phyloP scores from a whole-genome alignment of 2,113 vertebrate genomes.

The Strix uralensis region DNA sequence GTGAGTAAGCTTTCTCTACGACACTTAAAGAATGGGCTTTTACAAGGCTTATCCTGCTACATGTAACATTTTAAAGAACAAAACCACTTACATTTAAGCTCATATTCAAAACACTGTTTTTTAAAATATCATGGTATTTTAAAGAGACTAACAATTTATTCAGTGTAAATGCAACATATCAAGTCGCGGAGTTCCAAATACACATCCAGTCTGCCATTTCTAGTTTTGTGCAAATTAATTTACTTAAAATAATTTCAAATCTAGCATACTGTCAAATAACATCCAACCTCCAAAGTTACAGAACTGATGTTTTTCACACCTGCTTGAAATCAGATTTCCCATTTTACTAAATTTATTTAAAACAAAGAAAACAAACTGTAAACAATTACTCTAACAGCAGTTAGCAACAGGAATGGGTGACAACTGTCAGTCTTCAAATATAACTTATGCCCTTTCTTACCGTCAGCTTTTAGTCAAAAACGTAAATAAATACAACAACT shows the following conservation, averaged over 20 bases:
- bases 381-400: constrained; percentile 8
- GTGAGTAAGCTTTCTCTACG: background rate
- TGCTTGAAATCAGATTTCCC: background rate
- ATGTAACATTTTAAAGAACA: background rate
- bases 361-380: background rate
- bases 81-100: background rate
- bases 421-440: constrained; percentile 19
- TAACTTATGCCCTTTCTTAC: background rate
- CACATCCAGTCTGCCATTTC: background rate
- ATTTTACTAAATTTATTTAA: background rate
- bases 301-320: background rate
- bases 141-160: constrained; percentile 15
- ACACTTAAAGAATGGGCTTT: background rate
- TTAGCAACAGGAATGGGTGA: constrained; percentile 25
- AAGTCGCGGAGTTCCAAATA: background rate
- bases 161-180: background rate
- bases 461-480: constrained; percentile 45
- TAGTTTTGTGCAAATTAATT: constrained; percentile 1
- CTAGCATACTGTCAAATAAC: background rate
- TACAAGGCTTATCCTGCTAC: background rate
- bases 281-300: background rate
- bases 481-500: constrained; percentile 50
- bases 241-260: background rate
- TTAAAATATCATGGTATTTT: background rate
- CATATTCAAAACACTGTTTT: background rate